A percentile compares a stretch with the other conserved stretches of the same genome.
Evolutionary conservation across 1,140 invertebrate species (phyloP).

Genomic region (Drosophila repletoides): DNA sequence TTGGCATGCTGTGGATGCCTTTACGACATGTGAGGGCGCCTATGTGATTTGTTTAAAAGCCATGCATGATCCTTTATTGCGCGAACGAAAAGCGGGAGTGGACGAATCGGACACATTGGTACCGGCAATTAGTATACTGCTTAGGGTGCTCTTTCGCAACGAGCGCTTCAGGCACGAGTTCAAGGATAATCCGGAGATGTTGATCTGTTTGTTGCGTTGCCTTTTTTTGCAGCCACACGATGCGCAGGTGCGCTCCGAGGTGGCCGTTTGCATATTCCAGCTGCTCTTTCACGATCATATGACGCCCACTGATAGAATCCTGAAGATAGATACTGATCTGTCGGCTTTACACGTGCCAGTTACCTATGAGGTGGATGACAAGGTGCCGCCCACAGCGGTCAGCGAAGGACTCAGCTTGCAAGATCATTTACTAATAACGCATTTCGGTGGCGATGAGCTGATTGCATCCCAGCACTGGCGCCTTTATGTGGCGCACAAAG

Average conservation of each 20-base stretch:
- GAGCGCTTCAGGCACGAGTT: slow-evolving; percentile 34
- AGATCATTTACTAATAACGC: background rate
- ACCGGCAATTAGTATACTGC: slow-evolving; percentile 60
- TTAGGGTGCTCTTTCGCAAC: slow-evolving; percentile 48
- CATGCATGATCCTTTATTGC: slow-evolving; percentile 32
- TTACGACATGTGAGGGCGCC: slow-evolving; percentile 11
- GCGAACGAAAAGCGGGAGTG: no score
- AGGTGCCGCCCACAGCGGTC: background rate
- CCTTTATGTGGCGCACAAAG: slow-evolving; percentile 18
- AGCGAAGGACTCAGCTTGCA: slow-evolving; percentile 25
- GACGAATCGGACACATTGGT: slow-evolving; percentile 47
- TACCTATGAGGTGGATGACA: slow-evolving; percentile 3
- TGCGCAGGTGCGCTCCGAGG: slow-evolving; percentile 35
- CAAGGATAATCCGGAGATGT: slow-evolving; percentile 31
- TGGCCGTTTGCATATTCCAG: slow-evolving; percentile 54
- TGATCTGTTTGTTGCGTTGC: slow-evolving; percentile 47
- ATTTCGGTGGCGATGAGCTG: slow-evolving; percentile 13
- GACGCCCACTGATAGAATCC: slow-evolving; percentile 7
- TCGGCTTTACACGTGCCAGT: slow-evolving; percentile 47
- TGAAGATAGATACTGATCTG: slow-evolving; percentile 36
- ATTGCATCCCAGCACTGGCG: slow-evolving; percentile 51
- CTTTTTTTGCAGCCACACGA: slow-evolving; percentile 43
- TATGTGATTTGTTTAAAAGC: slow-evolving; percentile 26
- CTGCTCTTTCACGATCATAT: slow-evolving; percentile 51
- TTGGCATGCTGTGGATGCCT: slow-evolving; percentile 41